These are phyloP conservation scores for Orthosia gothica DNA, from an alignment of 2,888 invertebrate genomes.

Conservation along the genomic window DNA sequence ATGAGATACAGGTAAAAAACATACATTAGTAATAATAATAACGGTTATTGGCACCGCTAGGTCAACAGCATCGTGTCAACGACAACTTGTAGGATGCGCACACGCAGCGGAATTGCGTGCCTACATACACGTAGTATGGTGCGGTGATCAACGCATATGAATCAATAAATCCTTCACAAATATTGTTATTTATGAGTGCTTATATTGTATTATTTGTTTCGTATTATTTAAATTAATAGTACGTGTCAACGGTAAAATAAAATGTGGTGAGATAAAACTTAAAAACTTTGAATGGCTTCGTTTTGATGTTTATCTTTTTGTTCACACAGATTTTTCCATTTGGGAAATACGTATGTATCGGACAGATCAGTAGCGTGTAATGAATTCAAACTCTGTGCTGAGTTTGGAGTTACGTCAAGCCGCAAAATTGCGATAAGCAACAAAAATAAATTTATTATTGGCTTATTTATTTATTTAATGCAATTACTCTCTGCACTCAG, in stretches of 20 bases:
- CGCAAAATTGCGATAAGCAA: not conserved
- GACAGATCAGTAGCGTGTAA: not conserved
- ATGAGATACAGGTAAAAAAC: constrained; percentile 7
- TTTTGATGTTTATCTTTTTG: no score
- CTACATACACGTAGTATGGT: constrained; percentile 48
- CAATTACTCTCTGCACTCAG: no score
- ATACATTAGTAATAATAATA: constrained; percentile 5
- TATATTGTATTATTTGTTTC: not conserved
- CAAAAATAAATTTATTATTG: not conserved
- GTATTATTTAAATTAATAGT: not conserved
- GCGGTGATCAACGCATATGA: constrained; percentile 59
- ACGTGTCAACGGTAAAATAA: no score
- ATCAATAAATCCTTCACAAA: constrained; percentile 40
- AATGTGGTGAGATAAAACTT: not conserved
- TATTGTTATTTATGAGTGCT: constrained; percentile 13
- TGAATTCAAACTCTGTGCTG: not conserved
- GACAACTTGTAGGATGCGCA: constrained; percentile 57
- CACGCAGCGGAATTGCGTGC: constrained; percentile 42
- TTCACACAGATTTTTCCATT: no score
- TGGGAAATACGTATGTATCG: no score
- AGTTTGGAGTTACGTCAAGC: not conserved
- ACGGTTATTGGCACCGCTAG: constrained; percentile 41
- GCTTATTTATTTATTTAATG: no score
- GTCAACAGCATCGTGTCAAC: constrained; percentile 43
- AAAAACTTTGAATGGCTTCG: not conserved